Evolutionary conservation across 2,888 invertebrate genomes (phyloP).

Genomic region (Drosophila algonquin): DNA sequence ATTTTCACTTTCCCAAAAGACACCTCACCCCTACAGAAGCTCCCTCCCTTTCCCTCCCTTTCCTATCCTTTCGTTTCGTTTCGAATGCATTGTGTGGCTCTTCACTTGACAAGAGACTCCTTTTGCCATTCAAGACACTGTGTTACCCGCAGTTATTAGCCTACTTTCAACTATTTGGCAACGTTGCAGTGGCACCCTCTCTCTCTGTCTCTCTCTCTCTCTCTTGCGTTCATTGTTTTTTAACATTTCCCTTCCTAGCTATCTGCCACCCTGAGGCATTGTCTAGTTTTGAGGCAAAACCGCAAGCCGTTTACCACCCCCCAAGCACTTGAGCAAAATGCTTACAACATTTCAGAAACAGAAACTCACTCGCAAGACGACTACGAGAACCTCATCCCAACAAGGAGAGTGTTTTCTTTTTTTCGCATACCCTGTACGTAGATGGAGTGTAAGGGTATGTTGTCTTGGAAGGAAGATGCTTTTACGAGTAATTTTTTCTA

Average conservation of each 20-base stretch:
- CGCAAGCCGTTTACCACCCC: slow-evolving; percentile 29
- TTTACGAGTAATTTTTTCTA: too few species aligned
- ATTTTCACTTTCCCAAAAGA: neutral
- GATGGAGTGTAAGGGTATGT: neutral
- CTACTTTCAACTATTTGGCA: slow-evolving; percentile 59
- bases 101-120: slow-evolving; percentile 1
- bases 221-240: slow-evolving; percentile 12
- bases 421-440: neutral
- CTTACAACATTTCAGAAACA: slow-evolving; percentile 66
- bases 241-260: slow-evolving; percentile 1
- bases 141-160: slow-evolving; percentile 61
- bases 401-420: too few species aligned
- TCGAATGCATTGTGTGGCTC: neutral
- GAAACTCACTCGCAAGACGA: slow-evolving; percentile 37
- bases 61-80: neutral
- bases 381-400: too few species aligned
- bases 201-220: slow-evolving; percentile 1
- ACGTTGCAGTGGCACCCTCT: slow-evolving; percentile 25
- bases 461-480: too few species aligned
- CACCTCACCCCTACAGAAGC: neutral
- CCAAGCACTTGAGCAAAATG: slow-evolving; percentile 56
- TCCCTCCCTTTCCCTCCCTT: too few species aligned
- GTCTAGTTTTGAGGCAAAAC: slow-evolving; percentile 19
- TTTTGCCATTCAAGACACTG: slow-evolving; percentile 13
- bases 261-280: slow-evolving; percentile 1